Base-by-base conservation (phyloP, 2,113 vertebrate genomes). In the Oenanthe oenanthe region DNA sequence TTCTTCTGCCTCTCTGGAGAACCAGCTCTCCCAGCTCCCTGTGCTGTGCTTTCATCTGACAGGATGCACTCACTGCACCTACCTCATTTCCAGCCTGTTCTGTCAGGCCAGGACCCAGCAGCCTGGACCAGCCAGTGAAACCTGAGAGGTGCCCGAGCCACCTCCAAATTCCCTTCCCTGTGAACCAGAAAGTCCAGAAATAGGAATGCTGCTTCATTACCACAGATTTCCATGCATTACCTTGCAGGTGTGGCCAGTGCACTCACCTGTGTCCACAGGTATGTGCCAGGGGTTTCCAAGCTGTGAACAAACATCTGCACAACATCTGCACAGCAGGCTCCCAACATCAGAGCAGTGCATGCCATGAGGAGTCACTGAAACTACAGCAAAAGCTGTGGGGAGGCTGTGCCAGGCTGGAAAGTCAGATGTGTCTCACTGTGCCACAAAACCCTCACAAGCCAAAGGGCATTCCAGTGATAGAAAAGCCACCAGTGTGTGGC, bases 21-120 rank as follows among this genome's bases (percentile, higher is more conserved):
- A 3, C 5, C 66, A 71, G 56, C 56, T 71, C 36, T 14, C 6
- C 66, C 45, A 61, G 45, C 36, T 79, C 40, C 26, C 62, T 34
- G 79, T 12, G 43, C 79, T 51, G 54, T 18, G 78, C 78, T 34
- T 7, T 28, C 65, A 19, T 4, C 67, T 43, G 25, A 2, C 56
- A 71, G 32, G 79, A 8, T 13, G 32, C 66, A 71, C 10, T 4
- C 79, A 18, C 47, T 17, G 20, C 57, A 17, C 56, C 31, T 56
- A 8, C 36, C 47, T 71, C 2, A 1, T 16, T 31, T 6, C 2
- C 1, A 18, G 19, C 16, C 65, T 6, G 3, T 51, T 36, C 47
- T 62, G 47, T 9, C 57, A 61, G 67, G 20, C 25, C 56, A 25
- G 7, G 5, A 31, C 18, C 56, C 56, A 61, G 47, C 79, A 51